Conservation (phyloP, 2,888 invertebrate genomes). For the Dorcus parallelipipedus region DNA sequence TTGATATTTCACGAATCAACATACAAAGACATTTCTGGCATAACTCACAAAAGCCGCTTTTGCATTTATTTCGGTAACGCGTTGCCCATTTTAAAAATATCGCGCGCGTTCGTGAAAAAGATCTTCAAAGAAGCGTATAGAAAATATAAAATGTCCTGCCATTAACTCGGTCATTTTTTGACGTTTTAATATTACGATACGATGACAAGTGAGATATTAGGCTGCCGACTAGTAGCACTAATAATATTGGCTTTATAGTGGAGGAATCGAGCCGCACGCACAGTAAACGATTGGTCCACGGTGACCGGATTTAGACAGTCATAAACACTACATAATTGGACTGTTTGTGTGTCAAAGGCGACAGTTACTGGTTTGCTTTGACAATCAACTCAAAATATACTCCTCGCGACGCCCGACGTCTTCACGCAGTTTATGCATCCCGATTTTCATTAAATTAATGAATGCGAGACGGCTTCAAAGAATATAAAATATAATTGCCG, state of each 20-base stretch:
- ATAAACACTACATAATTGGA: conserved; percentile 49
- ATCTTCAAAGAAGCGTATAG: conserved; percentile 10
- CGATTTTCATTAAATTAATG: conserved; percentile 1
- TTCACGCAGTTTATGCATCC: neutral
- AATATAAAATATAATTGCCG: neutral
- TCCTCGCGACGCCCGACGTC: neutral
- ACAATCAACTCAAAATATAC: conserved; percentile 35
- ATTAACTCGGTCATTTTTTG: conserved; percentile 3
- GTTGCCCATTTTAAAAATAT: too few species aligned
- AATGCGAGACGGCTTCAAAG: neutral
- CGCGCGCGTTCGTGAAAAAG: conserved; percentile 3
- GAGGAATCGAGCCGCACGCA: neutral
- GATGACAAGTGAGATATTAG: neutral
- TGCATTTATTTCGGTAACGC: too few species aligned
- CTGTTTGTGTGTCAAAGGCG: conserved; percentile 47
- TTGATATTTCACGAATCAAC: too few species aligned
- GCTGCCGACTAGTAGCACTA: neutral
- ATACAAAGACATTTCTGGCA: too few species aligned
- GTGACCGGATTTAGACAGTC: conserved; percentile 41
- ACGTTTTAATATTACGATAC: neutral
- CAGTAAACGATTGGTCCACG: conserved; percentile 1
- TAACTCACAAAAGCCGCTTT: too few species aligned
- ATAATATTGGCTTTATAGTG: conserved; percentile 8
- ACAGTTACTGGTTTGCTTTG: conserved; percentile 48
- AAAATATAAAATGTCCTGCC: neutral